A percentile compares a stretch with the other conserved stretches of the same genome.
These are phyloP conservation scores for Drosophila tanythrix DNA, from an alignment of 2,888 invertebrate species.

Conservation along the genomic window DNA sequence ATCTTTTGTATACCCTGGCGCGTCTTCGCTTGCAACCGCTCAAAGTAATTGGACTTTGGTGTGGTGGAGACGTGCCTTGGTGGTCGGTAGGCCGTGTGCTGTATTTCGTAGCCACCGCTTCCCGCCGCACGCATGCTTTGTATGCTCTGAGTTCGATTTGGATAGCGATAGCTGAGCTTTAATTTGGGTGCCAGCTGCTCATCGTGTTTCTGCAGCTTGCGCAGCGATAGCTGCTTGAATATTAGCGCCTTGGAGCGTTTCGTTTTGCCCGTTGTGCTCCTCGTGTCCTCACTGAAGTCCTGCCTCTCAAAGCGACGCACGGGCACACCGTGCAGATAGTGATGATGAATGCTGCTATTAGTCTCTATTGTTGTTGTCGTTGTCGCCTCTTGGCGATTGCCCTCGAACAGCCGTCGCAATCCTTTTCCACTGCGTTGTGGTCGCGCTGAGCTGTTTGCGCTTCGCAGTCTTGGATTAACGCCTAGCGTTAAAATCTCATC, in stretches of 20 bases:
- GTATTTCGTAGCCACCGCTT: constrained; percentile 65
- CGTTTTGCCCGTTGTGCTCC: constrained; percentile 19
- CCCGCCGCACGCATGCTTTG: constrained; percentile 70
- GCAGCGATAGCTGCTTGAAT: constrained; percentile 80
- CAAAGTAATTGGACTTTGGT: constrained; percentile 80
- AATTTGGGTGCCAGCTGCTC: constrained; percentile 71
- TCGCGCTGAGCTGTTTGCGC: constrained; percentile 53
- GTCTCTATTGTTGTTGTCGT: neutral
- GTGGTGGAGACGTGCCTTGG: constrained; percentile 35
- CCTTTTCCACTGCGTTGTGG: constrained; percentile 66
- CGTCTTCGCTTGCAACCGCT: constrained; percentile 84
- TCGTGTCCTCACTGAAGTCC: constrained; percentile 65
- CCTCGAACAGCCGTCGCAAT: constrained; percentile 73
- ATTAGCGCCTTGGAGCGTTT: constrained; percentile 57
- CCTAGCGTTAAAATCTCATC: constrained; percentile 77
- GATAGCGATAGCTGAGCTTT: constrained; percentile 84
- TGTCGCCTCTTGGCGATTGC: constrained; percentile 25
- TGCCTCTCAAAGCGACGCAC: constrained; percentile 82
- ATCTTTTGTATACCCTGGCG: constrained; percentile 83
- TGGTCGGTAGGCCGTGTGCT: constrained; percentile 61
- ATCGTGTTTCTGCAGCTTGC: constrained; percentile 62
- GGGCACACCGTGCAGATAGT: constrained; percentile 80
- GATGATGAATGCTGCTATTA: constrained; percentile 37
- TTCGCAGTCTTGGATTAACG: constrained; percentile 74
- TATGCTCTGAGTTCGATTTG: constrained; percentile 83